Percentiles rank a stretch among this genome's conserved stretches.
phyloP scores from a whole-genome alignment of 2,888 invertebrate species.

The Marronus borbonicus region DNA sequence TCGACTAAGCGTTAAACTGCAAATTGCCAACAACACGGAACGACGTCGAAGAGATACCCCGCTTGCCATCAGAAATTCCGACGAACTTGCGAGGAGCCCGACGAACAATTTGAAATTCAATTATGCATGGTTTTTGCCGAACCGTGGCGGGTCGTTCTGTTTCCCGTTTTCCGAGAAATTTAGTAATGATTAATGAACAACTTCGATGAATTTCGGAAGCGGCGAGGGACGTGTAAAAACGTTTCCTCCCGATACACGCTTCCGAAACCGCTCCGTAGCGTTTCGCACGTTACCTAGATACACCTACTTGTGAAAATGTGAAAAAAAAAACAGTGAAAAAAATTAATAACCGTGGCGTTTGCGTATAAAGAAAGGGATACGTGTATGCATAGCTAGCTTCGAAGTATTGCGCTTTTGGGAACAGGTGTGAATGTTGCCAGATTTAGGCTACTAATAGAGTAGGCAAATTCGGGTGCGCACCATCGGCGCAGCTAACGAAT shows the following conservation, averaged over 20 bases:
- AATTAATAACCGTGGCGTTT: no score
- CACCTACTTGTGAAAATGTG: no score
- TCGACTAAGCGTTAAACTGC: not conserved
- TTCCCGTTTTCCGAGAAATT: constrained; percentile 10
- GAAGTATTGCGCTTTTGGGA: no score
- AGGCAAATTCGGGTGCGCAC: no score
- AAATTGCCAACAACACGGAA: constrained; percentile 6
- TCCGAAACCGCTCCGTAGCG: no score
- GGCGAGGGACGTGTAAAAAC: constrained; percentile 26
- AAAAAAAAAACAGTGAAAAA: no score
- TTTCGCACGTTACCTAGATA: no score
- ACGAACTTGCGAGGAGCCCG: not conserved
- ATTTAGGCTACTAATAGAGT: no score
- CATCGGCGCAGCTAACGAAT: no score
- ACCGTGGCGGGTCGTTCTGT: not conserved
- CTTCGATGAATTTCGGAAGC: constrained; percentile 17
- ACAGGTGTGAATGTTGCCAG: no score
- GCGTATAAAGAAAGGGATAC: no score
- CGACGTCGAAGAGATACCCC: not conserved
- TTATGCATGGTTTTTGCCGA: constrained; percentile 33
- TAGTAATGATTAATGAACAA: constrained; percentile 37
- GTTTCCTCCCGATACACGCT: not conserved
- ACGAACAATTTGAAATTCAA: constrained; percentile 39
- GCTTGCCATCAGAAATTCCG: constrained; percentile 1
- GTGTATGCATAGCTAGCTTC: no score